Evolutionary conservation across 2,888 invertebrate genomes (phyloP).

Genomic region (Cactoblastis cactorum): DNA sequence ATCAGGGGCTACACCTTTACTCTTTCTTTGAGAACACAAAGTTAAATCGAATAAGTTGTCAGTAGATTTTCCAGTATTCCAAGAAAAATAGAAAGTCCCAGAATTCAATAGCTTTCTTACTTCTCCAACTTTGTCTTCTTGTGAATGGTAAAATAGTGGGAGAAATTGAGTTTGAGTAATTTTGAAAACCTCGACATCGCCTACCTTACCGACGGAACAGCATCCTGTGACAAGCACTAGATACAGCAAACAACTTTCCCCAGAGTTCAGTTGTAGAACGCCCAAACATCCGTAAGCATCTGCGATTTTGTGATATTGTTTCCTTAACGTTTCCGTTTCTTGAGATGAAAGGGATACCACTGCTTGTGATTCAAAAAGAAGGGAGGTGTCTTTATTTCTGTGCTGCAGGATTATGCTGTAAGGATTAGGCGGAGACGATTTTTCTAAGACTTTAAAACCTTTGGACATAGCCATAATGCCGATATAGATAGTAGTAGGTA

Average conservation of each 20-base stretch:
- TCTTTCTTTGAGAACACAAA: conserved; percentile 93
- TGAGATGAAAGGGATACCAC: conserved; percentile 91
- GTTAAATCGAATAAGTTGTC: conserved; percentile 91
- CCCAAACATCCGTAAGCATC: conserved; percentile 98
- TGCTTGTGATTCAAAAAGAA: conserved; percentile 95
- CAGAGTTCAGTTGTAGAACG: conserved; percentile 91
- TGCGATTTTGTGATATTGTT: conserved; percentile 92
- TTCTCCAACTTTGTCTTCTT: conserved; percentile 81
- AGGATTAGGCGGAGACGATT: conserved; percentile 90
- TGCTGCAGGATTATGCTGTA: conserved; percentile 95
- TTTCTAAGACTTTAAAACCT: conserved; percentile 93
- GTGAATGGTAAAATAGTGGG: conserved; percentile 87
- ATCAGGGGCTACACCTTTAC: conserved; percentile 89
- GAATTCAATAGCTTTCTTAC: conserved; percentile 94
- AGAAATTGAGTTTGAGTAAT: conserved; percentile 95
- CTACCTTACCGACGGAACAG: conserved; percentile 97
- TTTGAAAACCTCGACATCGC: conserved; percentile 95
- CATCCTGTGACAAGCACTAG: conserved; percentile 97
- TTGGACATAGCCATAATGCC: conserved; percentile 94
- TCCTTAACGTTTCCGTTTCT: conserved; percentile 93
- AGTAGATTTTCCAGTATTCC: conserved; percentile 78
- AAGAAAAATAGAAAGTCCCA: conserved; percentile 99
- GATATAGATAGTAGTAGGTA: neutral
- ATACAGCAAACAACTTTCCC: conserved; percentile 90
- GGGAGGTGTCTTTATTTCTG: conserved; percentile 89